Evolutionary conservation across 1,140 invertebrate species (phyloP).

Genomic region (Chironomus tepperi): DNA sequence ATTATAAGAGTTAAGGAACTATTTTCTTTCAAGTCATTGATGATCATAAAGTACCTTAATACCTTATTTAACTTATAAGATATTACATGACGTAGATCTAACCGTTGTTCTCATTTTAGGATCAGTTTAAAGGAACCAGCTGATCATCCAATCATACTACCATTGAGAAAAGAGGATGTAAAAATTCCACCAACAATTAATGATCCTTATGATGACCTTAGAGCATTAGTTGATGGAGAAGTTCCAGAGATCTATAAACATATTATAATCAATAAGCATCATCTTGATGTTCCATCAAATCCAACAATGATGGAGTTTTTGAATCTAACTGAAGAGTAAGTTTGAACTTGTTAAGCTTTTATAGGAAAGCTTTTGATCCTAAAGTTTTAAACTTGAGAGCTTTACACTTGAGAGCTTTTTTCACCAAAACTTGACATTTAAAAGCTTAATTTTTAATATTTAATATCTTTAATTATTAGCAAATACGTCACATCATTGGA

Average conservation of each 20-base stretch:
- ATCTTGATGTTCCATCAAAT: not conserved
- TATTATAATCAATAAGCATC: not conserved
- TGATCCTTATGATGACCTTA: not conserved
- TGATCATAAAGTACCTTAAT: not conserved
- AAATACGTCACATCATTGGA: constrained; percentile 66
- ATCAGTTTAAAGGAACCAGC: not conserved
- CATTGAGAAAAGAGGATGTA: not conserved
- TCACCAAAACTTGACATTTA: too few species aligned
- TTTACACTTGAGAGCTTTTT: too few species aligned
- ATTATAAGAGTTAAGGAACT: not conserved
- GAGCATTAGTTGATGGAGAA: not conserved
- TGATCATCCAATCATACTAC: not conserved
- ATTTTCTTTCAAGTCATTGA: not conserved
- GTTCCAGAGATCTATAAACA: not conserved
- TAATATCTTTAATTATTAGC: too few species aligned
- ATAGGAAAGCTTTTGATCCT: not conserved
- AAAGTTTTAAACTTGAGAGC: too few species aligned
- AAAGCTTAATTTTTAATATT: too few species aligned
- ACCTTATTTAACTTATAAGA: too few species aligned
- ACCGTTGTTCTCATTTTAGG: too few species aligned
- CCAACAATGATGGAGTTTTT: not conserved
- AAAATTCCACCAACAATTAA: not conserved
- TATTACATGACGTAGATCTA: too few species aligned
- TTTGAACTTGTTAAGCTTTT: not conserved
- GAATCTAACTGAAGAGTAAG: not conserved